Conservation (phyloP, 2,113 vertebrate species). For the Brevimyrus niger region DNA sequence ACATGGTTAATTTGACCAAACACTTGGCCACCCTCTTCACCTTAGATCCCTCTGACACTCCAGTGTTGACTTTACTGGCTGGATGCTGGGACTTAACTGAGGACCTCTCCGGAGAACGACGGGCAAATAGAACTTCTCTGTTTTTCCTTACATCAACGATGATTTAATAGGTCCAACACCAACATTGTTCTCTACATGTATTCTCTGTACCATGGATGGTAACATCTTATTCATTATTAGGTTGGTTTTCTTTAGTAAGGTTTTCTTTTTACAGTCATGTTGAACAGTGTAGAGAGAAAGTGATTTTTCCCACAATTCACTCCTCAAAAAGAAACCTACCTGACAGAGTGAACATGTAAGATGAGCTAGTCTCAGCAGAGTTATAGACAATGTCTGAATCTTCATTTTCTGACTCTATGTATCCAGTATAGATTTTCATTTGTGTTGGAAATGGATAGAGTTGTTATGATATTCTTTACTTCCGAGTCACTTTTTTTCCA, state of each 20-base stretch:
- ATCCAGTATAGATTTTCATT: slow-evolving; percentile 11
- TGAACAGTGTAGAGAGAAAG: slow-evolving; percentile 20
- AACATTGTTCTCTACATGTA: not conserved
- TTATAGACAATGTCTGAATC: slow-evolving; percentile 7
- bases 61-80: not conserved
- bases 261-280: slow-evolving; percentile 9
- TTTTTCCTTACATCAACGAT: not conserved
- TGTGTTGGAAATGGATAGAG: slow-evolving; percentile 14
- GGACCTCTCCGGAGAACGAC: not conserved
- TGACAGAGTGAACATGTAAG: slow-evolving; percentile 22
- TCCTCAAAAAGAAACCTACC: slow-evolving; percentile 28
- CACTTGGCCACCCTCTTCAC: not conserved
- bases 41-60: not conserved
- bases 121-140: not conserved
- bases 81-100: not conserved
- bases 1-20: slow-evolving; percentile 8
- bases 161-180: not conserved
- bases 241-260: too few species aligned
- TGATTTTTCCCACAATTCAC: not conserved
- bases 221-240: not conserved
- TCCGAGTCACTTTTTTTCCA: slow-evolving; percentile 12
- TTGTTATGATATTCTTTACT: not conserved
- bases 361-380: slow-evolving; percentile 1
- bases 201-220: too few species aligned
- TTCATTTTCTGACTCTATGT: slow-evolving; percentile 10